Conservation (phyloP, 2,797 vertebrate genomes). For the Cynopterus sphinx region DNA sequence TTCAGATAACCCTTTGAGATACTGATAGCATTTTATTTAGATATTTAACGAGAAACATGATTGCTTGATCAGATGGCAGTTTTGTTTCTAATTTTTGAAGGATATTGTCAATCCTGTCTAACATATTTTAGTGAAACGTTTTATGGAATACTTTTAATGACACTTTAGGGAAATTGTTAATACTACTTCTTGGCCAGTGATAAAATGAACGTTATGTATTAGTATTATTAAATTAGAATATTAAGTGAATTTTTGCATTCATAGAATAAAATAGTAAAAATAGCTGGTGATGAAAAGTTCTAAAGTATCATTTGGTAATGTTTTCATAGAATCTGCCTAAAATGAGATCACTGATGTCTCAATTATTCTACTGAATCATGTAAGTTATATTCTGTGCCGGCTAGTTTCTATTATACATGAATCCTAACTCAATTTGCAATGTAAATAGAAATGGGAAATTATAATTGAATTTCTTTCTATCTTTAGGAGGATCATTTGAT, state of each 20-base stretch:
- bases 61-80: not conserved
- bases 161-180: not conserved
- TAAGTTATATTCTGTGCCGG: not conserved
- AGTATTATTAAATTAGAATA: not conserved
- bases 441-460: not conserved
- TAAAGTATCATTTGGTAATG: not conserved
- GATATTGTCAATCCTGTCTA: not conserved
- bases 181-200: not conserved
- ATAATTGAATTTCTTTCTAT: constrained; percentile 5
- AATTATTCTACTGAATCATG: not conserved
- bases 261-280: not conserved
- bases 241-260: not conserved
- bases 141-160: not conserved
- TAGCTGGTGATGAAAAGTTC: not conserved
- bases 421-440: not conserved
- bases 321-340: not conserved
- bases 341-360: not conserved
- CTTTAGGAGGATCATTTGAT: not conserved
- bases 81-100: not conserved
- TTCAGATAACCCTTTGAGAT: not conserved
- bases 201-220: not conserved
- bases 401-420: not conserved
- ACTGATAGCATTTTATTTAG: not conserved
- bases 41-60: not conserved
- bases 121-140: not conserved